Evolutionary conservation across 1,140 invertebrate species (phyloP).

Genomic region (Meteorus sp.): DNA sequence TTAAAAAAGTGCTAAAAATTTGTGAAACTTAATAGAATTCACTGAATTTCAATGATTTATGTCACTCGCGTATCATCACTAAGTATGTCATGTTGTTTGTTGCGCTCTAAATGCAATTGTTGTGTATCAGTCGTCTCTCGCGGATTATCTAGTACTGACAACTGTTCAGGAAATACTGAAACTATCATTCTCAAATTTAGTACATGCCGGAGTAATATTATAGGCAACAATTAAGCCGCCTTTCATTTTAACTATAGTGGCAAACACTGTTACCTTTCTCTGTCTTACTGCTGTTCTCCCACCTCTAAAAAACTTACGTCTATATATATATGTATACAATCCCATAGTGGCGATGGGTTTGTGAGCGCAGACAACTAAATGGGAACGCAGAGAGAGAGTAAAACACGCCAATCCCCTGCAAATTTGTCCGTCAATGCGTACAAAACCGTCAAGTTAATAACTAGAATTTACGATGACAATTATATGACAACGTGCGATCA

Average conservation of each 20-base stretch:
- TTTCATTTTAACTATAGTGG: constrained; percentile 60
- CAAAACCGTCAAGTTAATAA: too few relatives aligned
- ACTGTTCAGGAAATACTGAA: constrained; percentile 60
- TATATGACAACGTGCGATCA: too few relatives aligned
- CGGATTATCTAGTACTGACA: constrained; percentile 56
- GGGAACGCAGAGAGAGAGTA: constrained; percentile 56
- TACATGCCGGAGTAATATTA: constrained; percentile 43
- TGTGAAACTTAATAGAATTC: too few relatives aligned
- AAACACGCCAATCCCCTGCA: constrained; percentile 49
- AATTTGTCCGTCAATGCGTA: background rate
- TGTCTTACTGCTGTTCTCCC: background rate
- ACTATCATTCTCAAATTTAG: constrained; percentile 57
- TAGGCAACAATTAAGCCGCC: constrained; percentile 56
- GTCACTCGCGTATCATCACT: background rate
- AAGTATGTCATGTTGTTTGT: too few relatives aligned
- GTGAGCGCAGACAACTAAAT: too few relatives aligned
- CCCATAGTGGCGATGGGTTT: constrained; percentile 38
- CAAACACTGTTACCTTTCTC: constrained; percentile 43
- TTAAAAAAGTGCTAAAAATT: too few relatives aligned
- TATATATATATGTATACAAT: constrained; percentile 25
- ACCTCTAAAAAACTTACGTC: background rate
- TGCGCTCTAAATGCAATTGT: too few relatives aligned
- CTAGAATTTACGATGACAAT: too few relatives aligned
- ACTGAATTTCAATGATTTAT: background rate
- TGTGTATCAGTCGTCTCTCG: constrained; percentile 3